Conservation (phyloP, 2,113 vertebrate species). For the Smithornis capensis region DNA sequence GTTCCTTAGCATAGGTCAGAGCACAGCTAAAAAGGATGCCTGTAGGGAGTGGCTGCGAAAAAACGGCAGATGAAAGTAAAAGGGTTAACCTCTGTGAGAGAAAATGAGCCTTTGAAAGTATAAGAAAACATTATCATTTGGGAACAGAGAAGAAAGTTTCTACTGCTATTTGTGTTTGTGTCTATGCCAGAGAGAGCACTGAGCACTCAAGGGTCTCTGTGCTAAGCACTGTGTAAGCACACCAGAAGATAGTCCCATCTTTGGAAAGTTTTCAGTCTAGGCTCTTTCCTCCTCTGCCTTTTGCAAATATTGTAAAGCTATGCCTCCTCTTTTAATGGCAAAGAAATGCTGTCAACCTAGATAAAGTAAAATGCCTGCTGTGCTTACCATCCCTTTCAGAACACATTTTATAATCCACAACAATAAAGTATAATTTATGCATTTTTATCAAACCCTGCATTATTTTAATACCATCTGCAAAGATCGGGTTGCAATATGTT, state of each 20-base stretch:
- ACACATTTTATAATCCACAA: conserved; percentile 46
- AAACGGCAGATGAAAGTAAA: not conserved
- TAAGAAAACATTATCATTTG: not conserved
- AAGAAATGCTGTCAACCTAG: not conserved
- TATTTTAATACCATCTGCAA: conserved; percentile 57
- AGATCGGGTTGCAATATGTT: conserved; percentile 37
- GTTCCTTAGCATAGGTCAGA: not conserved
- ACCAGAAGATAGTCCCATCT: not conserved
- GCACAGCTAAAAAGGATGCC: not conserved
- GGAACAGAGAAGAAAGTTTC: not conserved
- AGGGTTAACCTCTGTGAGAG: not conserved
- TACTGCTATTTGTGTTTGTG: not conserved
- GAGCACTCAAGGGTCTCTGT: not conserved
- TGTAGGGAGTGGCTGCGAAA: not conserved
- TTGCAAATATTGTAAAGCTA: not conserved
- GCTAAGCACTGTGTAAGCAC: not conserved
- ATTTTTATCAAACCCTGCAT: conserved; percentile 58
- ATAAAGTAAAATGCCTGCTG: conserved; percentile 48
- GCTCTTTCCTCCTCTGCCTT: not conserved
- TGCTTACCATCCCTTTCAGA: conserved; percentile 47
- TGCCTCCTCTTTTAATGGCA: conserved; percentile 5
- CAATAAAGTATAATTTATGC: conserved; percentile 65
- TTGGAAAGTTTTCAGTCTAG: not conserved
- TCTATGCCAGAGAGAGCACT: not conserved
- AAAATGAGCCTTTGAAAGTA: not conserved